phyloP scores from a whole-genome alignment of 64 coral and sea anemone genomes.

The Astreopora myriophthalma region DNA sequence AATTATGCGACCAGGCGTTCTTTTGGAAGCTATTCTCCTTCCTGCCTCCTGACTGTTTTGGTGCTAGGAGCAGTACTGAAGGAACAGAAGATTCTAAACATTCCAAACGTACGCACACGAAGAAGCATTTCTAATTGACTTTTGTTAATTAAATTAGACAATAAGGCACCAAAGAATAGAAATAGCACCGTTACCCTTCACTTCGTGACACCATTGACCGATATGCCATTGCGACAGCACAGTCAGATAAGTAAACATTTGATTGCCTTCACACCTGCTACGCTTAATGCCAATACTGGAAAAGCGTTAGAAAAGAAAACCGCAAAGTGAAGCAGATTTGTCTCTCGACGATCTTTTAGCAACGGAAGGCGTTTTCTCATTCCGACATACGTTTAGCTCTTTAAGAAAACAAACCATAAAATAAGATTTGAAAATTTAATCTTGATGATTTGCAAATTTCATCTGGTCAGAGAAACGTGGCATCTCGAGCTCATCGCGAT shows the following conservation, averaged over 20 bases:
- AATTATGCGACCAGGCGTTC: too few species aligned
- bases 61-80: too few species aligned
- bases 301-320: too few species aligned
- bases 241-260: background rate
- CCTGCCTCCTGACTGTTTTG: too few species aligned
- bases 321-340: too few species aligned
- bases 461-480: background rate
- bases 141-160: background rate
- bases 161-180: background rate
- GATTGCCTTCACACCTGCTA: background rate
- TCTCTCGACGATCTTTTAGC: background rate
- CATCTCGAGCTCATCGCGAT: background rate
- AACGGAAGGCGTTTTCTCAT: background rate
- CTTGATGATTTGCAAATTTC: background rate
- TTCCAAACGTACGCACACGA: background rate
- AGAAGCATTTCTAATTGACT: background rate
- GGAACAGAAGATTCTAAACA: too few species aligned
- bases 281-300: background rate
- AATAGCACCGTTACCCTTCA: background rate
- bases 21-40: too few species aligned
- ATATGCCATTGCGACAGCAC: background rate
- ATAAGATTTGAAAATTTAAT: background rate
- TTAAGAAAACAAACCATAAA: background rate
- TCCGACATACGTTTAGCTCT: background rate
- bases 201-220: too few species aligned